Evolutionary conservation across 2,888 invertebrate genomes (phyloP), one percentile per base, ranked within the genome.

Genomic region (Allacma fusca): DNA sequence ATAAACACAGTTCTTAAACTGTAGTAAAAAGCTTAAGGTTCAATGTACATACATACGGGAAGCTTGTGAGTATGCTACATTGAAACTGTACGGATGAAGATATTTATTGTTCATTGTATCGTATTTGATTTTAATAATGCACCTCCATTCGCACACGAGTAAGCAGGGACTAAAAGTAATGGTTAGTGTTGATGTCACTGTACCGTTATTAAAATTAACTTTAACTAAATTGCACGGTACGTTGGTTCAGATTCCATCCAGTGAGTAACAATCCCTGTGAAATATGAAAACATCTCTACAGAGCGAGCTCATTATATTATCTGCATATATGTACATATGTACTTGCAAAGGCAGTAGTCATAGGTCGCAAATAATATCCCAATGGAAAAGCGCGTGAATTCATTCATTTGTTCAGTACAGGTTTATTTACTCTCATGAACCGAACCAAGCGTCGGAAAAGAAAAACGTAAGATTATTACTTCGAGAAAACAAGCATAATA

Each of bases 81-180:
- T 1, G 2, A n/a, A 50, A 5, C 50, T 9, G 9, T n/a, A 16
- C 50, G 50, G 26, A 26, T 62, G 9, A 16, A 62, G 26, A 24
- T 62, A 62, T 62, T 62, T 24, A 62, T 13, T 26, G 62, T 24
- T 62, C 62, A 62, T 12, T 62, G 62, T 62, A 62, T 5, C 62
- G 24, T 62, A 24, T 23, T 23, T 24, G 24, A 62, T 62, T 23
- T 62, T 62, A 26, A 62, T 62, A 62, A 62, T 50, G 19, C 5
- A 12, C 9, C 16, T 12, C n/a, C 50, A 12, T 50, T 50, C 50
- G 50, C 50, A 50, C 50, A 50, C 50, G 50, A 50, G 50, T 50
- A 71, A 44, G 24, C 43, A 71, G 1, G 7, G 16, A 24, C 2
- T 44, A 21, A n/a, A 71, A 24, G 23, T 44, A 21, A 71, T 71